Evolutionary conservation across 2,797 vertebrate species (phyloP), one percentile per base, ranked within the genome.

Genomic region (Trachops cirrhosus): DNA sequence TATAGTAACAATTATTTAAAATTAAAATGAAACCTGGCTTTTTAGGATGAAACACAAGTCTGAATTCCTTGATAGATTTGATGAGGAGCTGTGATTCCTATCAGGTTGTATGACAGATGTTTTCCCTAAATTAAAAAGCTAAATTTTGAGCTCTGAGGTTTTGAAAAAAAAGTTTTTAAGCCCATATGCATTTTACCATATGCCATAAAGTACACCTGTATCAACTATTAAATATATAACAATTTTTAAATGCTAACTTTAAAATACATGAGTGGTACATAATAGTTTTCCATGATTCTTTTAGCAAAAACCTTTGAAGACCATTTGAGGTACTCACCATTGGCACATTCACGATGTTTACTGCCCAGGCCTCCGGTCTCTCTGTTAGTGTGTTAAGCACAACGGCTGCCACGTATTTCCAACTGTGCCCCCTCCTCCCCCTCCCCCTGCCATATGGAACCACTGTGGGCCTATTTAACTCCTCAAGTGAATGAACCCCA

Each of bases 21-120:
- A 77, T 62, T 34, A 88, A 92, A 84, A 80, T 87, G 50, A 91
- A 91, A 70, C 9, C 19, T 86, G 75, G 26, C 7, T 59, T 93
- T 97, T 89, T 39, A 75, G 18, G 26, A 82, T 87, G 37, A 32
- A 41, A 85, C 37, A 57, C 44, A 46, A 84, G 32, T 82, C 26
- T 86, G 18, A 74, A 82, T 89, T 95, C 57, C 46, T 78, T 75
- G 78, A 64, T 52, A 39, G 32, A 9, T 26, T 91, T 96, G 71
- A 82, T 0, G 22, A 96, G 21, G 11, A 68, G 22, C 5, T 14
- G 10, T 9, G 9, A 84, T 94, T 54, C 19, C 68, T 26, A 29
- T 87, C 9, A 87, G 41, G n/a, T 54, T 73, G 48, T 21, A 2
- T 46, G 91, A 84, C 50, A 93, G 68, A 67, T 52, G 71, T 50